Percentiles rank a stretch among this genome's conserved stretches.
phyloP scores from a whole-genome alignment of 2,888 invertebrate species.

The Plusia festucae region DNA sequence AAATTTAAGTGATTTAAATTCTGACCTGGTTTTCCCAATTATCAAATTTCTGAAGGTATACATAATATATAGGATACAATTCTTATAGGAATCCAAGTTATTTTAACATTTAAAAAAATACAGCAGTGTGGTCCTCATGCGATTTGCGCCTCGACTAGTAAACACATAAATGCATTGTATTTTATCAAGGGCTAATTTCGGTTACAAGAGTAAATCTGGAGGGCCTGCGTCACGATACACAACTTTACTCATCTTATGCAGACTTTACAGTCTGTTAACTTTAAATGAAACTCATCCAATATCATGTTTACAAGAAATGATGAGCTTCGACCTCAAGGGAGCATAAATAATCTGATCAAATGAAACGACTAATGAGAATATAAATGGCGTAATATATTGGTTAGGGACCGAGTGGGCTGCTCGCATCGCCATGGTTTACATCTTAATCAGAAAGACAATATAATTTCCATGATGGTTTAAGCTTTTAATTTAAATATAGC shows the following conservation, averaged over 20 bases:
- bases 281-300: slow-evolving; percentile 73
- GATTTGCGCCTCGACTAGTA: too few relatives aligned
- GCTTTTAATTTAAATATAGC: neutral
- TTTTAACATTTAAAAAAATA: too few relatives aligned
- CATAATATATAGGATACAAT: too few relatives aligned
- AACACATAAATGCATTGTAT: neutral
- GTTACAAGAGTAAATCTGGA: neutral
- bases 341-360: slow-evolving; percentile 82
- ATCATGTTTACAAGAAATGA: slow-evolving; percentile 78
- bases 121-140: too few relatives aligned
- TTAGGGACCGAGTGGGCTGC: slow-evolving; percentile 75
- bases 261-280: slow-evolving; percentile 72
- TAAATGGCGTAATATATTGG: slow-evolving; percentile 86
- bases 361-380: slow-evolving; percentile 86
- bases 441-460: neutral
- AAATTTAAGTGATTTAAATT: slow-evolving; percentile 36
- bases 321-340: slow-evolving; percentile 79
- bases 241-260: slow-evolving; percentile 51
- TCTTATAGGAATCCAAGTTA: too few relatives aligned
- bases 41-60: slow-evolving; percentile 26
- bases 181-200: neutral
- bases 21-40: slow-evolving; percentile 50
- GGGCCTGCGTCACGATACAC: slow-evolving; percentile 12
- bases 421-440: slow-evolving; percentile 52
- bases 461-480: neutral